These are phyloP conservation scores for Diorhabda elongata DNA, from an alignment of 1,140 invertebrate genomes.

Conservation along the genomic window DNA sequence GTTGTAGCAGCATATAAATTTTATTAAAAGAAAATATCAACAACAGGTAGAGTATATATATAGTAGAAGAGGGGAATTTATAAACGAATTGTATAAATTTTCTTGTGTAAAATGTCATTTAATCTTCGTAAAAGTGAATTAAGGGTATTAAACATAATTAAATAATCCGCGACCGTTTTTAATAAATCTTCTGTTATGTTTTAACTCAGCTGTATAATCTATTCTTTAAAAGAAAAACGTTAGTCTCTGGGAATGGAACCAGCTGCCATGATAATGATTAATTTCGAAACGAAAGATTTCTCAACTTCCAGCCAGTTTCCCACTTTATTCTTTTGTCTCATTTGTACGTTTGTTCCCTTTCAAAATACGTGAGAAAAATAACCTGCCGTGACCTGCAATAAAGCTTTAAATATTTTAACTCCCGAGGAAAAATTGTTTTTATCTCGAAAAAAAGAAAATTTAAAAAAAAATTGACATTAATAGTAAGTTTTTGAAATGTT, in stretches of 20 bases:
- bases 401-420: constrained; percentile 19
- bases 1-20: no score
- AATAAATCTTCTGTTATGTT: not conserved
- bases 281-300: constrained; percentile 2
- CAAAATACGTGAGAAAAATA: constrained; percentile 18
- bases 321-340: not conserved
- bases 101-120: no score
- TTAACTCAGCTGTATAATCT: not conserved
- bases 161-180: no score
- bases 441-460: not conserved
- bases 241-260: not conserved
- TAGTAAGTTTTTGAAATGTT: not conserved
- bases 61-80: no score
- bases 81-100: no score
- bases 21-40: no score
- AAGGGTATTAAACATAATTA: no score
- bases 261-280: constrained; percentile 6
- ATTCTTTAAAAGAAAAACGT: constrained; percentile 4
- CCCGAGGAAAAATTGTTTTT: constrained; percentile 9
- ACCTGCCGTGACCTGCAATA: constrained; percentile 14
- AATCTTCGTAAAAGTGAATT: no score
- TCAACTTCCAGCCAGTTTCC: constrained; percentile 4
- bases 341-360: constrained; percentile 2
- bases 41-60: no score
- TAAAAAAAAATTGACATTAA: not conserved